These are phyloP conservation scores for Aramus guarauna DNA, from an alignment of 2,113 vertebrate species.

Conservation along the genomic window DNA sequence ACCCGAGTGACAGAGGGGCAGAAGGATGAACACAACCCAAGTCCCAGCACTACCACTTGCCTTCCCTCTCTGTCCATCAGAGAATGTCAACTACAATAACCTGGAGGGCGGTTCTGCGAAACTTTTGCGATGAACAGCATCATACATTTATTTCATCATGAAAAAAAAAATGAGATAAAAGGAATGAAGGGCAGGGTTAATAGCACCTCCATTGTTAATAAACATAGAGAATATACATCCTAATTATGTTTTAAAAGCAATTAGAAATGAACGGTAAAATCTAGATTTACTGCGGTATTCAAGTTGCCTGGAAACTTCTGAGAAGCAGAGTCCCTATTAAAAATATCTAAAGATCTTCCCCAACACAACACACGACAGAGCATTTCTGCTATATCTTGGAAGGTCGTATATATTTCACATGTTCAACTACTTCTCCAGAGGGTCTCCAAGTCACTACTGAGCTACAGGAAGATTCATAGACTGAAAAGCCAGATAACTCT, in stretches of 20 bases:
- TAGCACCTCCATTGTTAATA: background rate
- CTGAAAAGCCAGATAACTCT: background rate
- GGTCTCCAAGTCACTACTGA: background rate
- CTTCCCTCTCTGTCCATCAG: background rate
- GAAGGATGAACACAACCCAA: background rate
- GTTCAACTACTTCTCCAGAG: background rate
- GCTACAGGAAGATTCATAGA: background rate
- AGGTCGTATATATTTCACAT: background rate
- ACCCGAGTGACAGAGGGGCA: background rate
- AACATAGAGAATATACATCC: background rate
- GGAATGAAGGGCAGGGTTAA: background rate
- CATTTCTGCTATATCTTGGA: background rate
- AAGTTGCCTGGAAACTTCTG: constrained; percentile 47
- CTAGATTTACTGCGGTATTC: background rate
- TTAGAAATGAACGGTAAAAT: background rate
- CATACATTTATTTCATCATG: background rate
- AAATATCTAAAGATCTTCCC: background rate
- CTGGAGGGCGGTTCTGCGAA: background rate
- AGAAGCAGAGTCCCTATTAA: background rate
- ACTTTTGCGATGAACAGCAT: background rate
- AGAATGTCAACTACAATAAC: background rate
- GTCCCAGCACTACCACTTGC: background rate
- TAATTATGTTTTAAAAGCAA: background rate
- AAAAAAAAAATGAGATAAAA: background rate
- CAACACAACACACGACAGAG: background rate